These are phyloP conservation scores for Poecile atricapillus DNA, from an alignment of 2,113 vertebrate genomes.

Conservation along the genomic window DNA sequence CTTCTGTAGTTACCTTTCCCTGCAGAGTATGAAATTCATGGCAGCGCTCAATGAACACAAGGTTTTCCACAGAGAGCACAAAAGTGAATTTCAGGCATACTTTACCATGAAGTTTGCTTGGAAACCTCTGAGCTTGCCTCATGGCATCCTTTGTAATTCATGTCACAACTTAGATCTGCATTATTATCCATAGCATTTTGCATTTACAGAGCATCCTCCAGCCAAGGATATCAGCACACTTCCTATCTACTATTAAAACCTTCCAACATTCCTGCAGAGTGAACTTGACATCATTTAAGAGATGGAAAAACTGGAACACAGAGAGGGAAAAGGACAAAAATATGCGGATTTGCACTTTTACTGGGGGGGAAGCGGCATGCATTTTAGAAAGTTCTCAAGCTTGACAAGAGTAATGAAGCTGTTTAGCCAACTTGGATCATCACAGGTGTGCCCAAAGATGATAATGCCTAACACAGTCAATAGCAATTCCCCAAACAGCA, in stretches of 20 bases:
- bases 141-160: not conserved
- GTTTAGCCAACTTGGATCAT: not conserved
- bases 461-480: not conserved
- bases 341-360: accelerated
- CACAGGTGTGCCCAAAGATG: not conserved
- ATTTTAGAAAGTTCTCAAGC: not conserved
- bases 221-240: not conserved
- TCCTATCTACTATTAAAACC: not conserved
- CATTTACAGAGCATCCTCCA: not conserved
- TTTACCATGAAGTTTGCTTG: not conserved
- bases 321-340: not conserved
- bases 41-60: not conserved
- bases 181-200: not conserved
- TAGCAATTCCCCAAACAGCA: not conserved
- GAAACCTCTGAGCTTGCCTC: not conserved
- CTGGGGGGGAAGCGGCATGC: accelerated
- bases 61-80: not conserved
- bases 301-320: not conserved
- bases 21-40: not conserved
- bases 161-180: not conserved
- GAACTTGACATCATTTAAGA: not conserved
- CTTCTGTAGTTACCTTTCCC: not conserved
- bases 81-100: not conserved
- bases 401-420: not conserved
- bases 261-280: not conserved